A percentile compares a stretch with the other conserved stretches of the same genome.
Evolutionary conservation across 2,113 vertebrate species (phyloP).

Genomic region (Poeciliopsis retropinna): DNA sequence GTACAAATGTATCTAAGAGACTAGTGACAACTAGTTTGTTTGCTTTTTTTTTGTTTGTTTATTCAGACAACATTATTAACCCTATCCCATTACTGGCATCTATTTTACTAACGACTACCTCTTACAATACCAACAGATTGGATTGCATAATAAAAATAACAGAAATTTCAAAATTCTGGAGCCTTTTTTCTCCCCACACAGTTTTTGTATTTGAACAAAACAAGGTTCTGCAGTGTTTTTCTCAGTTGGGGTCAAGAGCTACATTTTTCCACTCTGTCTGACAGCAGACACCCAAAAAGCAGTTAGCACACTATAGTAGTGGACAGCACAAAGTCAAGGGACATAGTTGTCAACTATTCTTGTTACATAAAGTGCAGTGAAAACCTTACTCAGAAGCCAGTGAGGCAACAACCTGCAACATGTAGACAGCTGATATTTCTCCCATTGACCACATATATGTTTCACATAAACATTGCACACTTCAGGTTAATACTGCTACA

Average conservation of each 20-base stretch:
- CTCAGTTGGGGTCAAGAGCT: neutral
- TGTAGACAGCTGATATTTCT: neutral
- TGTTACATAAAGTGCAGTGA: neutral
- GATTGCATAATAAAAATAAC: neutral
- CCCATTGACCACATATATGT: neutral
- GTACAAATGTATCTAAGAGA: neutral
- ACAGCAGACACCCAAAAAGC: neutral
- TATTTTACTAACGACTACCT: neutral
- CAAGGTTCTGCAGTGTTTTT: neutral
- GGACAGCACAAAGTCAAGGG: neutral
- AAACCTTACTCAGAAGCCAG: neutral
- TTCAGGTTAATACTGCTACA: neutral
- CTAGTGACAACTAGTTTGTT: neutral
- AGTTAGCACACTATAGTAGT: neutral
- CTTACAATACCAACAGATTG: neutral
- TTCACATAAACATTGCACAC: neutral
- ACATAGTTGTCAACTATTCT: neutral
- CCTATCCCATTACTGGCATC: neutral
- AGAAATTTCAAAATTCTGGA: neutral
- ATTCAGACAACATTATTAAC: neutral
- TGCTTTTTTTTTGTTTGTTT: neutral
- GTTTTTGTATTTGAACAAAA: neutral
- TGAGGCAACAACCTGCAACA: neutral
- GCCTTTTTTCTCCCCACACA: no score
- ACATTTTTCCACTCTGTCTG: neutral